These are phyloP conservation scores for Leistus spinibarbis DNA, from an alignment of 2,888 invertebrate genomes.

Conservation along the genomic window DNA sequence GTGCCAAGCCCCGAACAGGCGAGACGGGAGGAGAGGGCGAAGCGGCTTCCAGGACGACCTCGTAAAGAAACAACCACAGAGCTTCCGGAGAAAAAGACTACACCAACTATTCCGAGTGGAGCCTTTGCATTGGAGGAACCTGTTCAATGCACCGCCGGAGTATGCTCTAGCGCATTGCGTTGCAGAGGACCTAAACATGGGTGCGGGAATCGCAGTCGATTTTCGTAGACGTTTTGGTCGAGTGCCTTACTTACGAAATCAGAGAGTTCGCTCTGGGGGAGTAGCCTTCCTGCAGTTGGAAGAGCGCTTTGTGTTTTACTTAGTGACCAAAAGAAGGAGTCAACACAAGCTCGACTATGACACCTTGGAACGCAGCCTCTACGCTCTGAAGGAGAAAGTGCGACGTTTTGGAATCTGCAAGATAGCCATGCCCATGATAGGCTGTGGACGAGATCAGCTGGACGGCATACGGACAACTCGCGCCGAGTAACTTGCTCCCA, in stretches of 20 bases:
- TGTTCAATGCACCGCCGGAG: constrained; percentile 55
- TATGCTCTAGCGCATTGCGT: constrained; percentile 56
- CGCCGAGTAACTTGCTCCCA: too few relatives aligned
- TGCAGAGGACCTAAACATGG: constrained; percentile 59
- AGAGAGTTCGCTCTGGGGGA: constrained; percentile 46
- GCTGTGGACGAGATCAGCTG: too few relatives aligned
- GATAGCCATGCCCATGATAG: too few relatives aligned
- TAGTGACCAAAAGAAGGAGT: too few relatives aligned
- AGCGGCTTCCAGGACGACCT: constrained; percentile 5
- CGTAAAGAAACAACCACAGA: constrained; percentile 41
- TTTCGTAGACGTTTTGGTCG: constrained; percentile 42
- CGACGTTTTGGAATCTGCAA: too few relatives aligned
- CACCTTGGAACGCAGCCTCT: too few relatives aligned
- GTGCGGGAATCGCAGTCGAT: constrained; percentile 57
- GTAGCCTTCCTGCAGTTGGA: constrained; percentile 54
- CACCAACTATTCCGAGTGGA: constrained; percentile 38
- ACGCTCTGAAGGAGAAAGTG: too few relatives aligned
- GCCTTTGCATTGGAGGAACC: constrained; percentile 44
- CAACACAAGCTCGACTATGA: too few relatives aligned
- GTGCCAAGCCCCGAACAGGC: constrained; percentile 17
- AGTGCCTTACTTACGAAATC: constrained; percentile 20
- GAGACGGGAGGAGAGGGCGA: constrained; percentile 12
- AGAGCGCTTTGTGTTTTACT: too few relatives aligned
- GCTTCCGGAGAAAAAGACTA: constrained; percentile 44
- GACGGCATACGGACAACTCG: too few relatives aligned